phyloP scores from a whole-genome alignment of 2,113 vertebrate genomes.

The Pangasianodon gigas region DNA sequence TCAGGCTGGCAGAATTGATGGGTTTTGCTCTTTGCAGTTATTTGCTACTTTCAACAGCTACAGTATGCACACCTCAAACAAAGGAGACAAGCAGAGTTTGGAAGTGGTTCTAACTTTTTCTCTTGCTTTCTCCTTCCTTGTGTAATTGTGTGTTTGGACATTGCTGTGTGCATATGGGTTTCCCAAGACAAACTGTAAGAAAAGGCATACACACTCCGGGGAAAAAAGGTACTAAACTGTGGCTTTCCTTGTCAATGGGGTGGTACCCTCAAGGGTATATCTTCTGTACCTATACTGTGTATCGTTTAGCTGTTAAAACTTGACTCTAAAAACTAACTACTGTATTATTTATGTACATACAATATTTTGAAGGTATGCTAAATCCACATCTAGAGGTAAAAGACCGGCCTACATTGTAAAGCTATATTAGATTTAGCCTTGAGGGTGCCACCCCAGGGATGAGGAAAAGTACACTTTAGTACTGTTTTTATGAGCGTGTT shows the following conservation, averaged over 20 bases:
- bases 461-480: background rate
- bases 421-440: background rate
- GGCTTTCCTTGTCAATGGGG: background rate
- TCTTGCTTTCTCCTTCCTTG: too few species aligned
- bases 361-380: background rate
- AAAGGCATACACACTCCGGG: background rate
- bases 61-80: background rate
- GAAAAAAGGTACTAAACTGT: background rate
- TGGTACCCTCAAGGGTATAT: background rate
- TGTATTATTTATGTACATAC: background rate
- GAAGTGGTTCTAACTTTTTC: constrained; percentile 57
- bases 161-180: constrained; percentile 25
- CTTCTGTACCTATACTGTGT: background rate
- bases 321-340: background rate
- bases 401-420: background rate
- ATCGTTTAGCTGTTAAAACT: background rate
- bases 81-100: constrained; percentile 39
- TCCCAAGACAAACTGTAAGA: background rate
- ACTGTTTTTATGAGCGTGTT: background rate
- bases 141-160: background rate
- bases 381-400: background rate
- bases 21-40: constrained; percentile 35
- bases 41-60: constrained; percentile 44
- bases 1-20: background rate
- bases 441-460: background rate